Conservation (phyloP, 1,140 invertebrate genomes). For the Drosophila dunni region DNA sequence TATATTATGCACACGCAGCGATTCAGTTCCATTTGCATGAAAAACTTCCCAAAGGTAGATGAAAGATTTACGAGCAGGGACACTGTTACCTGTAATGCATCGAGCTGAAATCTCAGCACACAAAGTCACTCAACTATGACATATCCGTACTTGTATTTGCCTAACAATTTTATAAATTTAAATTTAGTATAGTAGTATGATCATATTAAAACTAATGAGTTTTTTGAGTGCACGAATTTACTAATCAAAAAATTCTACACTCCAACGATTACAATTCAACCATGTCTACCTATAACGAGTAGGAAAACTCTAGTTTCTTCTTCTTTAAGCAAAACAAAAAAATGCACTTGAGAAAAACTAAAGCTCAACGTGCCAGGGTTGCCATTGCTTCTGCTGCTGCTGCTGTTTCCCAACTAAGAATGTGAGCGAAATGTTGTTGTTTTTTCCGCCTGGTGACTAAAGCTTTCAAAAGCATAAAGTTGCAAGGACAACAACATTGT, state of each 20-base stretch:
- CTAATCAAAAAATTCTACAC: no score
- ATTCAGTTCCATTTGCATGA: slow-evolving; percentile 45
- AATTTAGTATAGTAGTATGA: no score
- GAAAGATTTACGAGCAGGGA: slow-evolving; percentile 45
- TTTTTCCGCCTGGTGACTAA: slow-evolving; percentile 64
- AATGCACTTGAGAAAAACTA: slow-evolving; percentile 60
- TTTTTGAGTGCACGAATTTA: no score
- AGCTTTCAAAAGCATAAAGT: slow-evolving; percentile 50
- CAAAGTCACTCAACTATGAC: no score
- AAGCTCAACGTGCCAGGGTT: not conserved
- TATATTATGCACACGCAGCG: slow-evolving; percentile 24
- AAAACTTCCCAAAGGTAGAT: slow-evolving; percentile 33
- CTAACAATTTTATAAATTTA: no score
- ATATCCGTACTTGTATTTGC: no score
- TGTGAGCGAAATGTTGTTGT: slow-evolving; percentile 62
- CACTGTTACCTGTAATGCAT: slow-evolving; percentile 19
- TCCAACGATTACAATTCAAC: no score
- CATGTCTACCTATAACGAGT: not conserved
- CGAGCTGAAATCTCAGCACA: slow-evolving; percentile 14
- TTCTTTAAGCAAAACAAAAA: slow-evolving; percentile 50
- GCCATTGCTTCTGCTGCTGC: not conserved
- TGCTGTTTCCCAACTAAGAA: slow-evolving; percentile 29
- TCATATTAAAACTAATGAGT: no score
- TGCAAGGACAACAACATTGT: slow-evolving; percentile 36
- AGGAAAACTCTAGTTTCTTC: slow-evolving; percentile 53